Percentiles rank a stretch among this genome's conserved stretches.
phyloP scores from a whole-genome alignment of 1,140 invertebrate species.

The Calephelis nemesis region DNA sequence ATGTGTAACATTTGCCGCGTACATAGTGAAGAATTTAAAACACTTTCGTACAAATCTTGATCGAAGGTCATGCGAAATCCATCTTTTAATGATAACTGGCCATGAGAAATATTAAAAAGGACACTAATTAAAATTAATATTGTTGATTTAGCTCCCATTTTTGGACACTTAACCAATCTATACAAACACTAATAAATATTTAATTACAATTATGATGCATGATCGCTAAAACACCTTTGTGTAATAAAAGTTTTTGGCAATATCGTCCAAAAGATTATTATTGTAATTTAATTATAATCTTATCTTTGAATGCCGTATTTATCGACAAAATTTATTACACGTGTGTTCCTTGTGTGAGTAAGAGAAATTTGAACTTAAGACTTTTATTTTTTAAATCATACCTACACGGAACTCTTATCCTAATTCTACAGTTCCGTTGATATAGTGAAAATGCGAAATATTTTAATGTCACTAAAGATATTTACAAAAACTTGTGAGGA shows the following conservation, averaged over 20 bases:
- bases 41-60: constrained; percentile 42
- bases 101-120: not conserved
- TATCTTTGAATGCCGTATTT: constrained; percentile 6
- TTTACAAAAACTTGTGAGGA: too few relatives aligned
- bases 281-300: constrained; percentile 1
- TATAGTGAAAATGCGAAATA: too few relatives aligned
- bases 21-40: constrained; percentile 43
- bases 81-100: constrained; percentile 18
- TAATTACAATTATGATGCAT: not conserved
- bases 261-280: constrained; percentile 9
- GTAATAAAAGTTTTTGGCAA: constrained; percentile 10
- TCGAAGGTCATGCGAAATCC: constrained; percentile 35
- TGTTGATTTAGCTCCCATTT: not conserved
- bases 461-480: too few relatives aligned
- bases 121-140: not conserved
- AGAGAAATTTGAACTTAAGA: not conserved
- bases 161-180: not conserved
- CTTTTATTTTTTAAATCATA: too few relatives aligned
- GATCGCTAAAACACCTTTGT: constrained; percentile 2
- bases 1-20: constrained; percentile 34
- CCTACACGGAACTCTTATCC: too few relatives aligned
- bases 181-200: not conserved
- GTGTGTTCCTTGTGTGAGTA: not conserved
- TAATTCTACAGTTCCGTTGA: too few relatives aligned
- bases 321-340: constrained; percentile 9